Conservation (phyloP, 2,113 vertebrate species). For the Mirza zaza region DNA sequence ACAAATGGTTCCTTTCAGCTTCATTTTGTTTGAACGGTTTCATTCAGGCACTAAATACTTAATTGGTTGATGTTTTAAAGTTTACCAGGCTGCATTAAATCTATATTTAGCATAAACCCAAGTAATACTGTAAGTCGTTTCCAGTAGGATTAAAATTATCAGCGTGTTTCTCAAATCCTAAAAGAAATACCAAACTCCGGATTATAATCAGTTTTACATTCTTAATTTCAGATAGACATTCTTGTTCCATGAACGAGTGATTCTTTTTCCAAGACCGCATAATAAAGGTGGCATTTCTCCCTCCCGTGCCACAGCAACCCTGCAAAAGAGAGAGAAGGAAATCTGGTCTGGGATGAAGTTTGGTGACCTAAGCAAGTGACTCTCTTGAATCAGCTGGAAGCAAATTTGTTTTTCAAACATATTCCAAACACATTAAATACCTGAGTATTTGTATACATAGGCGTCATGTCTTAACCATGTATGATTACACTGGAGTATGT, state of each 20-base stretch:
- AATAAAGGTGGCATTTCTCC: neutral
- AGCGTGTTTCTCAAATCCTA: conserved; percentile 49
- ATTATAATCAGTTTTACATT: neutral
- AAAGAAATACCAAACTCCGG: conserved; percentile 14
- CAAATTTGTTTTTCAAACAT: neutral
- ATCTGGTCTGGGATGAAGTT: neutral
- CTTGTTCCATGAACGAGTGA: neutral
- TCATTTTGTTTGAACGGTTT: conserved; percentile 42
- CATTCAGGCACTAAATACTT: conserved; percentile 60
- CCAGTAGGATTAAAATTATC: conserved; percentile 50
- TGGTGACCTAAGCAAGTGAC: neutral
- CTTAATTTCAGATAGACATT: neutral
- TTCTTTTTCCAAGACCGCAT: neutral
- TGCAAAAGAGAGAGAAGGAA: neutral
- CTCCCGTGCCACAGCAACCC: neutral
- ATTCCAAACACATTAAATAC: neutral
- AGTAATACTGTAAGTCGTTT: conserved; percentile 49
- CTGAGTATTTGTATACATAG: neutral
- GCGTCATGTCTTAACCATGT: neutral
- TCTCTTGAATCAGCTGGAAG: neutral
- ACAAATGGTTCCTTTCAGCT: neutral
- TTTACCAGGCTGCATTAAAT: conserved; percentile 49
- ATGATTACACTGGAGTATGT: neutral
- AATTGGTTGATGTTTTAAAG: conserved; percentile 59
- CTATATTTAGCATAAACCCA: conserved; percentile 59